These are phyloP conservation scores for Campoletis raptor DNA, from an alignment of 2,888 invertebrate species.

Conservation along the genomic window DNA sequence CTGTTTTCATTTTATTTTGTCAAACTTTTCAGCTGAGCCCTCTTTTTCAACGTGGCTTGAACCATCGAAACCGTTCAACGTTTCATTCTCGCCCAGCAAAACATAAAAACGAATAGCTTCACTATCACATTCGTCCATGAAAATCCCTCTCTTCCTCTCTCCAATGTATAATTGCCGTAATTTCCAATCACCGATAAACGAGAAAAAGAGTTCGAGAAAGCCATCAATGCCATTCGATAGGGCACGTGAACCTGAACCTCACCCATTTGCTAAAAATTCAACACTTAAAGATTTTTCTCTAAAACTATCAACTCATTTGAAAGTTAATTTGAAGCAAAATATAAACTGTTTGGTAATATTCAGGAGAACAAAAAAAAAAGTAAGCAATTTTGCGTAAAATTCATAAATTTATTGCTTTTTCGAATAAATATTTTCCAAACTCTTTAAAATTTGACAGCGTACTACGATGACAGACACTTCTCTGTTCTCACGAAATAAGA, in stretches of 20 bases:
- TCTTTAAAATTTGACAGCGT: background rate
- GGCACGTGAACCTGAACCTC: conserved; percentile 8
- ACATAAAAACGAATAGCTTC: conserved; percentile 60
- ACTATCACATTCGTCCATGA: background rate
- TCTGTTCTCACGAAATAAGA: background rate
- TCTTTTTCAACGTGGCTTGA: conserved; percentile 30
- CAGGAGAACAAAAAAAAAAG: background rate
- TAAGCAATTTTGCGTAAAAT: background rate
- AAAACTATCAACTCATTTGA: background rate
- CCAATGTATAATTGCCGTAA: conserved; percentile 59
- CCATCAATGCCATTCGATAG: conserved; percentile 39
- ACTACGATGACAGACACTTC: background rate
- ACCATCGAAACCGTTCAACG: conserved; percentile 53
- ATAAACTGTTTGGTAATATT: no score
- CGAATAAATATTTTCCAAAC: background rate
- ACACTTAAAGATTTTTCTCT: background rate
- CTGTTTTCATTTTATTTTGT: conserved; percentile 63
- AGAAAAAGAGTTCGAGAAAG: conserved; percentile 21
- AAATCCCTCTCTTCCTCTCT: background rate
- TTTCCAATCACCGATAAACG: conserved; percentile 56
- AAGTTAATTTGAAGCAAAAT: background rate
- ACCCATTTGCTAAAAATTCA: background rate
- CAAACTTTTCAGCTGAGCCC: conserved; percentile 66
- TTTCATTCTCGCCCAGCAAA: conserved; percentile 27
- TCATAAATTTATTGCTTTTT: background rate